These are phyloP conservation scores for Poecile montanus DNA, from an alignment of 2,797 vertebrate species.

Conservation along the genomic window DNA sequence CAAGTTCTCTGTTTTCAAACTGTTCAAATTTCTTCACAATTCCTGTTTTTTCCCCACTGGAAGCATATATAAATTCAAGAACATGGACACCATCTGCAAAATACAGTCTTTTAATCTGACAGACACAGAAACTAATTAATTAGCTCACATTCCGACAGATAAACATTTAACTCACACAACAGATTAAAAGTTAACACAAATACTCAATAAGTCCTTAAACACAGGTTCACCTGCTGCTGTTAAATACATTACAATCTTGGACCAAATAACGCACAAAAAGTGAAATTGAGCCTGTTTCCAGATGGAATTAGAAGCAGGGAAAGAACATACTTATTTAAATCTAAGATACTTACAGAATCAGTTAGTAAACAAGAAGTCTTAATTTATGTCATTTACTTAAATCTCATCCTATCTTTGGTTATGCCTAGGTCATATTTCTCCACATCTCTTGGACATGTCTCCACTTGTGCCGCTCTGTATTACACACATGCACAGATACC, in stretches of 20 bases:
- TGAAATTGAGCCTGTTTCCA: background rate
- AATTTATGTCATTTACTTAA: background rate
- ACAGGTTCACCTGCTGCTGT: background rate
- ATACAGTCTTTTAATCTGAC: constrained; percentile 22
- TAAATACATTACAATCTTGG: background rate
- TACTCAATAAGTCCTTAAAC: background rate
- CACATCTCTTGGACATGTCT: background rate
- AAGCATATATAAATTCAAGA: constrained; percentile 86
- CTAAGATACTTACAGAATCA: background rate
- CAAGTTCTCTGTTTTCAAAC: constrained; percentile 85
- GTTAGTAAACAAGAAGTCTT: background rate
- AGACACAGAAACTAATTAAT: background rate
- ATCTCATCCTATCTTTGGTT: background rate
- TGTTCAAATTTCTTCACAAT: constrained; percentile 83
- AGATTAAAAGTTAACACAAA: background rate
- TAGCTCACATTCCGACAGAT: background rate
- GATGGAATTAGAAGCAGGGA: background rate
- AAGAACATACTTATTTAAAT: background rate
- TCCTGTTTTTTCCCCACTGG: constrained; percentile 86
- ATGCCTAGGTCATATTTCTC: background rate
- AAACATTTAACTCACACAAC: background rate
- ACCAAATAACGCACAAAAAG: background rate
- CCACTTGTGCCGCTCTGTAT: background rate
- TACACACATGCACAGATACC: background rate
- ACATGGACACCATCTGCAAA: constrained; percentile 82